phyloP scores from a whole-genome alignment of 2,888 invertebrate genomes.

The Megamerina dolium region DNA sequence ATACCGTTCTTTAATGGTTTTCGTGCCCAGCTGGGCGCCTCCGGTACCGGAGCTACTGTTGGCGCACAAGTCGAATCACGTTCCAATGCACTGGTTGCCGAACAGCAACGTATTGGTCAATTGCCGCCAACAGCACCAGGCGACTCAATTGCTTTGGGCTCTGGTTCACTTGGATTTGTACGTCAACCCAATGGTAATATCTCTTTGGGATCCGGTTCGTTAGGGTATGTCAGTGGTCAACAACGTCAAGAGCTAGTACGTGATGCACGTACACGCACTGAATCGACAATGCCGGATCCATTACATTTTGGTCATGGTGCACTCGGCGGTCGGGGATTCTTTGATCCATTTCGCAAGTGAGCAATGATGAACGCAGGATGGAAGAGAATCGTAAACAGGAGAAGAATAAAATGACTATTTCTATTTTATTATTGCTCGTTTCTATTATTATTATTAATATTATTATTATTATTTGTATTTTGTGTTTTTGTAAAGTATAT shows the following conservation, averaged over 20 bases:
- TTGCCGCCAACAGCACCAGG: slow-evolving; percentile 23
- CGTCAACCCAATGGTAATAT: slow-evolving; percentile 46
- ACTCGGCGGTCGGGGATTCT: slow-evolving; percentile 23
- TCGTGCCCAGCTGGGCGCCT: slow-evolving; percentile 32
- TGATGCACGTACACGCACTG: slow-evolving; percentile 41
- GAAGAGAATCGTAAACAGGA: too few species aligned
- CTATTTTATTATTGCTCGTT: too few species aligned
- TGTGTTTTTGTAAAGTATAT: too few species aligned
- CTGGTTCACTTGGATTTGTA: slow-evolving; percentile 48
- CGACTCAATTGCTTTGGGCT: slow-evolving; percentile 44
- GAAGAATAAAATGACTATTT: too few species aligned
- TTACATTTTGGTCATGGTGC: slow-evolving; percentile 45
- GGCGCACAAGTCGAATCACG: slow-evolving; percentile 30
- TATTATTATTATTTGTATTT: too few species aligned
- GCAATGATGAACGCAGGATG: too few species aligned
- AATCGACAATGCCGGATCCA: slow-evolving; percentile 34
- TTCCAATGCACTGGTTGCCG: slow-evolving; percentile 26
- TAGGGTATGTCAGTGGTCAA: slow-evolving; percentile 45
- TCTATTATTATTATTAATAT: too few species aligned
- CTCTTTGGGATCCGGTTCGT: slow-evolving; percentile 47
- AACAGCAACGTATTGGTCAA: slow-evolving; percentile 23
- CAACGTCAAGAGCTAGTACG: slow-evolving; percentile 34
- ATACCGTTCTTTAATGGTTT: slow-evolving; percentile 32
- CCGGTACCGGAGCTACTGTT: slow-evolving; percentile 20
- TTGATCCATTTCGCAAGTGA: too few species aligned